Evolutionary conservation across 2,888 invertebrate species (phyloP).

Genomic region (Hyalella azteca): DNA sequence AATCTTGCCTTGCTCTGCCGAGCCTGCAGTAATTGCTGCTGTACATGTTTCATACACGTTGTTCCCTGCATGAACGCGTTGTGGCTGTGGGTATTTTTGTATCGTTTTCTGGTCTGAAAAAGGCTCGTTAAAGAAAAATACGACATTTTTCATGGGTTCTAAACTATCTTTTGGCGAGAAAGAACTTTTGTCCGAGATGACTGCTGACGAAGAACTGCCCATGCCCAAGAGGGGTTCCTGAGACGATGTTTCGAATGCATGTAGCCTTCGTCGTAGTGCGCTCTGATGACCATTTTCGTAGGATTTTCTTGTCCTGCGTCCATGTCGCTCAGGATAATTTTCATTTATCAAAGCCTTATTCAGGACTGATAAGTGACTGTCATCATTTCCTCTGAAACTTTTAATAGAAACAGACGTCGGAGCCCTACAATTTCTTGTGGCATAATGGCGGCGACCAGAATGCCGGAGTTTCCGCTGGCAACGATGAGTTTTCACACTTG

Average conservation of each 20-base stretch:
- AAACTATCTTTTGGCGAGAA: background rate
- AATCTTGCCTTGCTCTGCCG: too few relatives aligned
- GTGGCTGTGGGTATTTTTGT: too few relatives aligned
- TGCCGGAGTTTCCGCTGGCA: background rate
- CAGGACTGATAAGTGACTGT: background rate
- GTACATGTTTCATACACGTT: too few relatives aligned
- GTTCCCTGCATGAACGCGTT: too few relatives aligned
- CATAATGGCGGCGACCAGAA: background rate
- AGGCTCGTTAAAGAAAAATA: background rate
- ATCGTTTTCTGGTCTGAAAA: too few relatives aligned
- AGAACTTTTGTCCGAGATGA: background rate
- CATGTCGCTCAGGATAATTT: background rate
- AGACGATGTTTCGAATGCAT: background rate
- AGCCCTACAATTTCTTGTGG: too few relatives aligned
- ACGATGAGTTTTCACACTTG: background rate
- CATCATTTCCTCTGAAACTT: too few relatives aligned
- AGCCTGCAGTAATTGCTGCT: too few relatives aligned
- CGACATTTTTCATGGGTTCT: too few relatives aligned
- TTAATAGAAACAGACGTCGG: too few relatives aligned
- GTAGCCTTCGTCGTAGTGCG: background rate
- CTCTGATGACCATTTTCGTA: background rate
- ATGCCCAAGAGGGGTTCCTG: slow-evolving; percentile 4
- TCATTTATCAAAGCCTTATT: background rate
- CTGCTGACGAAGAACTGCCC: background rate
- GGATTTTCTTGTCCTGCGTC: background rate